Evolutionary conservation across 2,888 invertebrate species (phyloP).

Genomic region (Lamproptera curius): DNA sequence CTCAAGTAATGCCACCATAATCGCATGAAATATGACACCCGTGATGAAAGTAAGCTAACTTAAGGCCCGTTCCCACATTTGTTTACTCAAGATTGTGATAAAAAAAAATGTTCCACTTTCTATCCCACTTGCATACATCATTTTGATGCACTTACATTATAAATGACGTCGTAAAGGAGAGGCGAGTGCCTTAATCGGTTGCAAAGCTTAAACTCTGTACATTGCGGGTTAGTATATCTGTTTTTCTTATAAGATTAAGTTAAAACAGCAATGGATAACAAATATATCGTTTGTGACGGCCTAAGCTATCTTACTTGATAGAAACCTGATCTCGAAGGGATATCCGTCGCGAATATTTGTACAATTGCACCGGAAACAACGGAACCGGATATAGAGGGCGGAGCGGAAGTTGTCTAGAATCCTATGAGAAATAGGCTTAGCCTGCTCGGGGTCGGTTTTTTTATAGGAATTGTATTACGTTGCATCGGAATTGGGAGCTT

Average conservation of each 20-base stretch:
- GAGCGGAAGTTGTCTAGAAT: conserved; percentile 30
- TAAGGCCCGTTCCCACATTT: conserved; percentile 6
- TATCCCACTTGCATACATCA: not conserved
- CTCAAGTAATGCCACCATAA: not conserved
- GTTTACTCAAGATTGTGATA: conserved; percentile 3
- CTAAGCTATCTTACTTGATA: conserved; percentile 22
- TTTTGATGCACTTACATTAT: conserved; percentile 1
- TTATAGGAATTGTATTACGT: conserved; percentile 32
- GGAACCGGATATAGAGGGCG: conserved; percentile 33
- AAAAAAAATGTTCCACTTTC: conserved; percentile 1
- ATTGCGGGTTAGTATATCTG: conserved; percentile 8
- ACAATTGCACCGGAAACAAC: conserved; percentile 44
- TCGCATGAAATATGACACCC: not conserved
- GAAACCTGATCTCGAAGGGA: conserved; percentile 34
- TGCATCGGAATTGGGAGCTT: conserved; percentile 44
- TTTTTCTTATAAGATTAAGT: not conserved
- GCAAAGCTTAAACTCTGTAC: conserved; percentile 1
- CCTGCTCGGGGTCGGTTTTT: conserved; percentile 34
- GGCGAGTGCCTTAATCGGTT: not conserved
- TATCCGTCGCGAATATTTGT: conserved; percentile 45
- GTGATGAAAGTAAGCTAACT: not conserved
- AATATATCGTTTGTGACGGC: conserved; percentile 15
- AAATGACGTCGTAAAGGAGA: not conserved
- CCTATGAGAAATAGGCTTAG: conserved; percentile 33
- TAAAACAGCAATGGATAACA: conserved; percentile 3